Base-by-base conservation (phyloP, 2,797 vertebrate genomes). In the Denticeps clupeoides region DNA sequence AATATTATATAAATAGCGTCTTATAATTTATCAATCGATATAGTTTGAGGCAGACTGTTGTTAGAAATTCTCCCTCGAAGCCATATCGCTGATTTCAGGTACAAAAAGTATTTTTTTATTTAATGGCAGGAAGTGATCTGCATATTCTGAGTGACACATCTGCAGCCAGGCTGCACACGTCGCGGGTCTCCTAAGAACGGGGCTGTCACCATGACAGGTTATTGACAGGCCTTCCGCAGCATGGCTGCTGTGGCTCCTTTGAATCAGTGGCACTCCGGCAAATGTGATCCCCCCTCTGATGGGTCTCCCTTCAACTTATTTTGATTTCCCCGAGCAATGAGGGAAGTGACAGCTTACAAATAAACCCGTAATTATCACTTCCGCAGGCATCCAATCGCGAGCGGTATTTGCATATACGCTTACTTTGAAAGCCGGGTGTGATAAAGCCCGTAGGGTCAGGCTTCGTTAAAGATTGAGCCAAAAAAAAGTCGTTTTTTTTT, bases 281-380 rank as follows among this genome's bases (percentile, higher is more conserved):
- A 79, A 79, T 81, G 70, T 67, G 74, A 83, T 82, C 80, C 70
- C n/a, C n/a, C 78, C 76, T 82, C 77, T 81, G 77, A 84, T 78
- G 78, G 69, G 60, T 45, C 70, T 65, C 67, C 75, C 82, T 79
- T 81, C 77, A 84, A 83, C 78, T 80, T 82, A 75, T 79, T 79
- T 81, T 87, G 81, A 85, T 80, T 79, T 83, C 80, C 81, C 80
- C 81, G 73, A 82, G 82, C 78, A 80, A 82, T 77, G 81, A 79
- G 76, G 59, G 77, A 84, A 85, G 79, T 84, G 84, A 83, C 83
- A 84, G 82, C 79, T 82, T 82, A 85, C 84, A 87, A 87, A 85
- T 85, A 85, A 85, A 84, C 80, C 78, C 81, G 75, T 87, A 85
- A 86, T 84, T 83, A 85, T 82, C 81, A 75, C 79, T 75, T 85